A percentile compares a stretch with the other conserved stretches of the same genome.
Conservation (phyloP, 2,113 vertebrate species). For the Psophia crepitans region DNA sequence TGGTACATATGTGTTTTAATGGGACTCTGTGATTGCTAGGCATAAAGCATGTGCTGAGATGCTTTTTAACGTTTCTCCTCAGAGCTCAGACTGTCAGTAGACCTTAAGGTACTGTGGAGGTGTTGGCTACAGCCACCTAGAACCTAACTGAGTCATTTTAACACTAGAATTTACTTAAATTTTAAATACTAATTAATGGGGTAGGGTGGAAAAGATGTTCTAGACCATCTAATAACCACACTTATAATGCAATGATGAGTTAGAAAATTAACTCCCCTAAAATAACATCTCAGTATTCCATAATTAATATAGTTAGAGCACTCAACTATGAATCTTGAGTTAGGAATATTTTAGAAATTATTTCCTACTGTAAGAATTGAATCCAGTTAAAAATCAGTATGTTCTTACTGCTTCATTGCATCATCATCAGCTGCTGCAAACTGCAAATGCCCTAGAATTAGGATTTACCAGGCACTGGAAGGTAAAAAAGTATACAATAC, state of each 20-base stretch:
- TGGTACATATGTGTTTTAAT: neutral
- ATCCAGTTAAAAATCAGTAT: neutral
- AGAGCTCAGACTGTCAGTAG: neutral
- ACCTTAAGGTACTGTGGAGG: neutral
- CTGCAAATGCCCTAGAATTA: neutral
- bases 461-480: neutral
- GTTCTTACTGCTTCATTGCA: neutral
- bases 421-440: neutral
- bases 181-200: neutral
- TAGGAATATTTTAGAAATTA: neutral
- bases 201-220: neutral
- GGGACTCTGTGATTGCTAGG: neutral
- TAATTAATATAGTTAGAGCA: neutral
- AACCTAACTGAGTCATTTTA: neutral
- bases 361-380: neutral
- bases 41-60: neutral
- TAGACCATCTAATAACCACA: neutral
- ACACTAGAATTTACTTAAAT: neutral
- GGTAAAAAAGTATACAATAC: neutral
- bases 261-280: neutral
- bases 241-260: neutral
- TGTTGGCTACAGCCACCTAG: neutral
- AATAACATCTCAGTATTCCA: neutral
- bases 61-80: neutral
- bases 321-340: neutral